Evolutionary conservation across 2,113 vertebrate genomes (phyloP), one percentile per base, ranked within the genome.

Genomic region (Taurulus bubalis): DNA sequence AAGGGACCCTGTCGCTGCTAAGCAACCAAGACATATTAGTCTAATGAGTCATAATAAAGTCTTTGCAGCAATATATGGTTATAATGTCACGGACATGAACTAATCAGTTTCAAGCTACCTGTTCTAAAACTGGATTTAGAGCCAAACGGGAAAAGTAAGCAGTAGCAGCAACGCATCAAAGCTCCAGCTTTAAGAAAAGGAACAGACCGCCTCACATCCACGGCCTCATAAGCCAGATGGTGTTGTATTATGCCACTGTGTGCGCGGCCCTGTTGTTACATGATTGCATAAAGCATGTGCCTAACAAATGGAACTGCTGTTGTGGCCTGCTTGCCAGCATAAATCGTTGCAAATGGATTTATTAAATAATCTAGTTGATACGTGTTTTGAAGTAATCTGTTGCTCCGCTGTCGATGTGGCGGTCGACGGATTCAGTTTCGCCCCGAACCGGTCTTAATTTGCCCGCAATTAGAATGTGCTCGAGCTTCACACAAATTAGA

Each of bases 221-320:
- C 74, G 79, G 81, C 86, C 73, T 87, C 84, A 82, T 87, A 45
- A 91, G 84, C 86, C 95, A 95, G 94, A 94, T 94, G 94, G 93
- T 56, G 84, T 74, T 71, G 79, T 92, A 88, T 93, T 85, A 93
- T 87, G 83, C 62, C 47, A 63, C 81, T 85, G 85, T 89, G 80
- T 80, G 73, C 88, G 77, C 68, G 60, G 89, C 84, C 83, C 84
- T 92, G 86, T 91, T 90, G 89, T 87, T 91, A 84, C 90, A 85
- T 87, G 86, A 94, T 90, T 90, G 86, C 84, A 84, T 89, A 84
- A 89, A 94, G 87, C 92, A 90, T 92, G 94, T 91, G 91, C 87
- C 88, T 90, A 85, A 91, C 87, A 93, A 95, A 93, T 91, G 77
- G 72, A 79, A 63, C 83, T 85, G 86, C 90, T 90, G 88, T 88